Conservation (phyloP, 2,797 vertebrate species). For the Tapera naevia region DNA sequence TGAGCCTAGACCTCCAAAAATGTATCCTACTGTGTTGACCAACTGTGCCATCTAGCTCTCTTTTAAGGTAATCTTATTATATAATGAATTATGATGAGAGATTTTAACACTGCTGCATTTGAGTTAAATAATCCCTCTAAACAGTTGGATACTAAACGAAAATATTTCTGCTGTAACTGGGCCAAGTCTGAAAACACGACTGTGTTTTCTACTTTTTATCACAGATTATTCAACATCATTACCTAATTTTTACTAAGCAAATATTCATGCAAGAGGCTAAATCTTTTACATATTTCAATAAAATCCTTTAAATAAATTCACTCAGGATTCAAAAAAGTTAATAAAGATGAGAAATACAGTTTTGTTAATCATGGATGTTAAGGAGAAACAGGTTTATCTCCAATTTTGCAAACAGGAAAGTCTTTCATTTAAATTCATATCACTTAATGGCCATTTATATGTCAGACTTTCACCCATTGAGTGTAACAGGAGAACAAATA, state of each 20-base stretch:
- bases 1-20: constrained; percentile 3
- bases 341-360: background rate
- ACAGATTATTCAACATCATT: background rate
- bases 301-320: background rate
- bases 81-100: constrained; percentile 25
- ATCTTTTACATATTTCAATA: background rate
- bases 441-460: background rate
- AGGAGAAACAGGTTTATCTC: background rate
- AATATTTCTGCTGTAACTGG: constrained; percentile 26
- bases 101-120: background rate
- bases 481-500: background rate
- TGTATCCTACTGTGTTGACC: background rate
- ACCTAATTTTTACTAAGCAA: background rate
- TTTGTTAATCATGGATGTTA: background rate
- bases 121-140: constrained; percentile 37
- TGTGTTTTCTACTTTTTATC: background rate
- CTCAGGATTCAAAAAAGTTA: background rate
- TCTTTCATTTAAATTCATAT: background rate
- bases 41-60: constrained; percentile 34
- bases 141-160: background rate
- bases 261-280: background rate
- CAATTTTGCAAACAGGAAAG: background rate
- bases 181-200: background rate
- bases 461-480: background rate
- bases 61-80: constrained; percentile 51